These are phyloP conservation scores for Zelleria hepariella DNA, from an alignment of 2,888 invertebrate genomes.

Conservation along the genomic window DNA sequence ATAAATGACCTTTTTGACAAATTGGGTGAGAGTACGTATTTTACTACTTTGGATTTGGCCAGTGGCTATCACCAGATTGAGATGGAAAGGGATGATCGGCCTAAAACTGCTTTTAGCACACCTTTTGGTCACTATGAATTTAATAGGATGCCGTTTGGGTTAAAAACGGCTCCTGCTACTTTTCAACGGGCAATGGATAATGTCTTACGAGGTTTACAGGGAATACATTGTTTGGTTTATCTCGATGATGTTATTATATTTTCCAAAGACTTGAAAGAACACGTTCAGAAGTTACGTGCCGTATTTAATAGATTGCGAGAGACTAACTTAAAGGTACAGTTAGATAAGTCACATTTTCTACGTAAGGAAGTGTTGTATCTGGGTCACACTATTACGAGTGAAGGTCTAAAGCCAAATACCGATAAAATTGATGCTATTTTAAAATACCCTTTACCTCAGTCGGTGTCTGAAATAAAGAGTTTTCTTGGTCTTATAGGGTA, in stretches of 20 bases:
- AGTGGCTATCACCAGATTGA: slow-evolving; percentile 36
- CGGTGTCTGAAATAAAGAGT: slow-evolving; percentile 20
- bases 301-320: slow-evolving; percentile 11
- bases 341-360: slow-evolving; percentile 8
- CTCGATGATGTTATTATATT: slow-evolving; percentile 24
- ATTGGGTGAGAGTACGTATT: slow-evolving; percentile 30
- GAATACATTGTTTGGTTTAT: slow-evolving; percentile 19
- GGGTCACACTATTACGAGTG: no score
- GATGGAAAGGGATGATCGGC: slow-evolving; percentile 21
- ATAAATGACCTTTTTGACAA: slow-evolving; percentile 13
- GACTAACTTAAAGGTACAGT: slow-evolving; percentile 6
- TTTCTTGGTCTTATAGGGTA: slow-evolving; percentile 21
- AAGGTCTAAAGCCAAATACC: slow-evolving; percentile 20
- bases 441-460: slow-evolving; percentile 19
- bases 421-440: slow-evolving; percentile 21
- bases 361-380: slow-evolving; percentile 11
- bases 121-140: no score
- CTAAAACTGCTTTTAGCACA: slow-evolving; percentile 36
- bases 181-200: no score
- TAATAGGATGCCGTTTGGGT: no score
- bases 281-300: neutral
- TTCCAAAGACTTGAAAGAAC: slow-evolving; percentile 12
- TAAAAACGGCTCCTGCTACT: no score
- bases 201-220: no score
- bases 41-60: slow-evolving; percentile 32